These are phyloP conservation scores for Steatornis caripensis DNA, from an alignment of 2,113 vertebrate species.

Conservation along the genomic window DNA sequence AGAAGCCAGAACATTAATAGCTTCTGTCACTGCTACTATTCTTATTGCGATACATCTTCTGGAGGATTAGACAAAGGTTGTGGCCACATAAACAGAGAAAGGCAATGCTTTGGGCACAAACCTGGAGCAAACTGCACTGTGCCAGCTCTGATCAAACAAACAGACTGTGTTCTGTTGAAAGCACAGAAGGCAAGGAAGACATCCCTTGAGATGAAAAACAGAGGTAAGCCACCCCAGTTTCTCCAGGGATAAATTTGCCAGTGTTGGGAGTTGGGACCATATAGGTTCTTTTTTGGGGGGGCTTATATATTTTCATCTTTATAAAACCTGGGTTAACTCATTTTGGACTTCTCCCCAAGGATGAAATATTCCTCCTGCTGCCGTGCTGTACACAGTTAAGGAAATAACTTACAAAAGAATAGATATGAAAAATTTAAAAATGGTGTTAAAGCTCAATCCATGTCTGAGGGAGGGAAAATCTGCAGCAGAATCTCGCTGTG, in stretches of 20 bases:
- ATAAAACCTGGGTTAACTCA: background rate
- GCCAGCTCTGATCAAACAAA: slow-evolving; percentile 30
- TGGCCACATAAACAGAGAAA: slow-evolving; percentile 14
- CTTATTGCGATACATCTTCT: background rate
- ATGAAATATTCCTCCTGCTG: background rate
- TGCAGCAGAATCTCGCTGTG: background rate
- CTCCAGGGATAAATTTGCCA: background rate
- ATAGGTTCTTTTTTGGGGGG: fast-evolving
- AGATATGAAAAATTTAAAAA: background rate
- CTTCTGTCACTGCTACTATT: slow-evolving; percentile 31
- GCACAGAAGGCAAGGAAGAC: background rate
- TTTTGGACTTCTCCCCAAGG: background rate
- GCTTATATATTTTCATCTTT: background rate
- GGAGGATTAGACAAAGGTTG: slow-evolving; percentile 32
- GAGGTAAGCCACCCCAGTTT: background rate
- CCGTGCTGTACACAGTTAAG: background rate
- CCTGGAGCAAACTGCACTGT: background rate
- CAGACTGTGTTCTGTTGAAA: background rate
- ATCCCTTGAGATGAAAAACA: background rate
- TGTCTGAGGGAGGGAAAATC: background rate
- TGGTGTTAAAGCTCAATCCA: background rate
- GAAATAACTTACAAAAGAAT: background rate
- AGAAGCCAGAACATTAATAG: slow-evolving; percentile 14
- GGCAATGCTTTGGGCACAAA: background rate
- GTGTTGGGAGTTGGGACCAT: background rate